Evolutionary conservation across 2,113 vertebrate genomes (phyloP).

Genomic region (Gymnobelideus leadbeateri): DNA sequence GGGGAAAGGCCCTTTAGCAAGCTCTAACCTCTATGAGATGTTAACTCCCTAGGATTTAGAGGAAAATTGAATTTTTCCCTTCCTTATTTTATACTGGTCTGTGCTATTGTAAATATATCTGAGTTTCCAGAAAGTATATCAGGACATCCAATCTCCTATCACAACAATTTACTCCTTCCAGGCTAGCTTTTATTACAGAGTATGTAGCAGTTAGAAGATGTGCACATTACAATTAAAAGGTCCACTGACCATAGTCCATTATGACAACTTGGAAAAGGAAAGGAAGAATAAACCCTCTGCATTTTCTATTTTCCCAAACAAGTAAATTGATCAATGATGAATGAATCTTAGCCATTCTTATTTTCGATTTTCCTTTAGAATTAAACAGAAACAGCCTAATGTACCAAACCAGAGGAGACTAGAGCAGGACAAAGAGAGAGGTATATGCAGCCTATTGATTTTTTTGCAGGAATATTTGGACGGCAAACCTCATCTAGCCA

Average conservation of each 20-base stretch:
- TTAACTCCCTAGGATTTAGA: neutral
- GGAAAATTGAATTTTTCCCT: neutral
- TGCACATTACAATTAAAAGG: conserved; percentile 50
- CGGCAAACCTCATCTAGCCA: conserved; percentile 68
- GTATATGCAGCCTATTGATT: conserved; percentile 50
- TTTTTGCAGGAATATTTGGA: conserved; percentile 58
- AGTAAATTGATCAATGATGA: conserved; percentile 67
- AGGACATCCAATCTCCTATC: conserved; percentile 31
- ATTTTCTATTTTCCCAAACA: conserved; percentile 48
- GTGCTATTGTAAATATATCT: conserved; percentile 26
- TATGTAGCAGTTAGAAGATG: neutral
- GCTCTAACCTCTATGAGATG: neutral
- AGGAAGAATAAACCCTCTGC: accelerated
- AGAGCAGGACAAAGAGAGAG: conserved; percentile 48
- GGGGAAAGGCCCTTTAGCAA: neutral
- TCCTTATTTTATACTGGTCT: neutral
- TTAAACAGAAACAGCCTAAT: conserved; percentile 61
- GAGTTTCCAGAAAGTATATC: conserved; percentile 16
- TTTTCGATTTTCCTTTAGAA: conserved; percentile 76
- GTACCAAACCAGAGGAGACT: conserved; percentile 48
- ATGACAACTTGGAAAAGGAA: conserved; percentile 11
- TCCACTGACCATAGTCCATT: conserved; percentile 51
- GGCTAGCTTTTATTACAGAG: conserved; percentile 50
- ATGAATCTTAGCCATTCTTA: conserved; percentile 69
- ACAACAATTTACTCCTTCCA: conserved; percentile 46